phyloP scores from a whole-genome alignment of 2,797 vertebrate genomes.

The Babyrousa celebensis region DNA sequence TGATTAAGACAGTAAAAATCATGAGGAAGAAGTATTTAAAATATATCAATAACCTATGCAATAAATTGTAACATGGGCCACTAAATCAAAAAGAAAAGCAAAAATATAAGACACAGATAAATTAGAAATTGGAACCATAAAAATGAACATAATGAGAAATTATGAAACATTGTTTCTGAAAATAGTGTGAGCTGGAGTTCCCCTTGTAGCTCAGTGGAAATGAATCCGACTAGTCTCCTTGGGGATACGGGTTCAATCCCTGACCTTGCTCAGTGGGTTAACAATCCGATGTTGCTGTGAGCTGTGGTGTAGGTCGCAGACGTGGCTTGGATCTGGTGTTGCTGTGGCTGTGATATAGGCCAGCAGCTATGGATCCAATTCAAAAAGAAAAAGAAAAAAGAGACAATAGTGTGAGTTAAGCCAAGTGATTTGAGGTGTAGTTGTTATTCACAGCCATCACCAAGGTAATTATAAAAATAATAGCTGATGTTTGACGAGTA shows the following conservation, averaged over 20 bases:
- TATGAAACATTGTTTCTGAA: constrained; percentile 19
- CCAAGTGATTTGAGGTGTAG: not conserved
- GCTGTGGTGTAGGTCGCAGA: too few relatives aligned
- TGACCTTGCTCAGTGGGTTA: too few relatives aligned
- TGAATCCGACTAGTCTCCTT: too few relatives aligned
- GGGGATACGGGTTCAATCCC: too few relatives aligned
- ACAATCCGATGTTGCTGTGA: too few relatives aligned
- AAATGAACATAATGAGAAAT: not conserved
- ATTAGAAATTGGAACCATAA: not conserved
- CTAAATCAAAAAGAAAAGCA: not conserved
- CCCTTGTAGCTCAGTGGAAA: too few relatives aligned
- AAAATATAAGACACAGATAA: not conserved
- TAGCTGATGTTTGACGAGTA: not conserved
- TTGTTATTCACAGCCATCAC: not conserved
- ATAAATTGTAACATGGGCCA: not conserved
- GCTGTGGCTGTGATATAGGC: too few relatives aligned
- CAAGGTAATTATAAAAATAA: constrained; percentile 11
- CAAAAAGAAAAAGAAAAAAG: too few relatives aligned
- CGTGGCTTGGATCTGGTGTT: too few relatives aligned
- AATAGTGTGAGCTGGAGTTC: not conserved
- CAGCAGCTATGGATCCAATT: too few relatives aligned
- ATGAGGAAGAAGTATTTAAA: not conserved
- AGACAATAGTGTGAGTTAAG: not conserved
- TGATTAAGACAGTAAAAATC: constrained; percentile 23
- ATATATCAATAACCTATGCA: not conserved